Conservation (phyloP, 2,888 invertebrate species). For the Nezara viridula region DNA sequence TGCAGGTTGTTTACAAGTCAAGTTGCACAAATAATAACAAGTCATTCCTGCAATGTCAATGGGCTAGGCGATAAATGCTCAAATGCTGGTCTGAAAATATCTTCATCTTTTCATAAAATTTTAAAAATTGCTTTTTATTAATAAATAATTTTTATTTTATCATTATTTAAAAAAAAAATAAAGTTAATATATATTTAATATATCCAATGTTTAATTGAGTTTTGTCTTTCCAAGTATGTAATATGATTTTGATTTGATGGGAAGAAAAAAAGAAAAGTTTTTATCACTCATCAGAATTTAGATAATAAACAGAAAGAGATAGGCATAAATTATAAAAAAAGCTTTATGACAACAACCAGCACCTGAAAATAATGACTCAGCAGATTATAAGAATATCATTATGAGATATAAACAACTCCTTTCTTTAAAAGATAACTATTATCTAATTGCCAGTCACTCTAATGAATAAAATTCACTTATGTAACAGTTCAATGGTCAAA, state of each 20-base stretch:
- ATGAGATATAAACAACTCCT: neutral
- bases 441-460: neutral
- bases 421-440: neutral
- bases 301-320: neutral
- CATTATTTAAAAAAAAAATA: neutral
- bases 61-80: neutral
- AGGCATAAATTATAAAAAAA: neutral
- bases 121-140: neutral
- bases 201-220: neutral
- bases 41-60: neutral
- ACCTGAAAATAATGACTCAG: neutral
- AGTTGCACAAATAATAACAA: neutral
- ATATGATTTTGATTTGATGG: neutral
- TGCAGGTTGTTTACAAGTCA: neutral
- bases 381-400: neutral
- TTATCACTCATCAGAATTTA: neutral
- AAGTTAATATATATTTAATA: neutral
- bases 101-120: neutral
- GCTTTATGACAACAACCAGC: neutral
- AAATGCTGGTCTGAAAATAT: neutral
- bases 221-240: neutral
- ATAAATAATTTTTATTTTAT: neutral
- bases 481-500: neutral
- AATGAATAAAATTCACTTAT: neutral
- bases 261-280: neutral